Percentiles rank a stretch among this genome's conserved stretches.
Evolutionary conservation across 2,888 invertebrate genomes (phyloP).

Genomic region (Alentia gelatinosa): DNA sequence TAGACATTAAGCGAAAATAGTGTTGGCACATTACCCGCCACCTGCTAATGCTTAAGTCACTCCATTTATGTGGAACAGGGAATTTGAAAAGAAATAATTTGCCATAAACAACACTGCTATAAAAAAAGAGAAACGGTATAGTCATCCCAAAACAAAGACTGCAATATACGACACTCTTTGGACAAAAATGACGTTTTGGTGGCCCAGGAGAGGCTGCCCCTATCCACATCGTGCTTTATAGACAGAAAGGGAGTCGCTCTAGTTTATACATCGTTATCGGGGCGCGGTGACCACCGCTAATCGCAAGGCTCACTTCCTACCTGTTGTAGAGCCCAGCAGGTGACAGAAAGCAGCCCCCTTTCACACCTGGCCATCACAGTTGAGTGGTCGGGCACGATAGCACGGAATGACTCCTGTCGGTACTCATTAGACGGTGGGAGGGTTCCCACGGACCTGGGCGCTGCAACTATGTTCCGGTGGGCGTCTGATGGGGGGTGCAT

Average conservation of each 20-base stretch:
- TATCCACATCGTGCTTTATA: too few relatives aligned
- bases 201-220: too few relatives aligned
- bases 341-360: background rate
- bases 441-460: background rate
- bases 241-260: background rate
- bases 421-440: background rate
- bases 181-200: too few relatives aligned
- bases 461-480: background rate
- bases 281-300: constrained; percentile 10
- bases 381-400: constrained; percentile 9
- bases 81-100: background rate
- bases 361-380: background rate
- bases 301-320: constrained; percentile 16
- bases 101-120: too few relatives aligned
- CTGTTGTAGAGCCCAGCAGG: background rate
- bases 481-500: background rate
- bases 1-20: background rate
- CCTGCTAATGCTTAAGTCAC: background rate
- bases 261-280: background rate
- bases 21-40: background rate
- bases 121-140: too few relatives aligned
- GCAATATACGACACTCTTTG: too few relatives aligned
- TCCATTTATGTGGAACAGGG: background rate
- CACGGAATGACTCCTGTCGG: background rate
- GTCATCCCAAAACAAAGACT: too few relatives aligned